Conservation (phyloP, 2,888 invertebrate genomes). For the Pherbina coryleti region DNA sequence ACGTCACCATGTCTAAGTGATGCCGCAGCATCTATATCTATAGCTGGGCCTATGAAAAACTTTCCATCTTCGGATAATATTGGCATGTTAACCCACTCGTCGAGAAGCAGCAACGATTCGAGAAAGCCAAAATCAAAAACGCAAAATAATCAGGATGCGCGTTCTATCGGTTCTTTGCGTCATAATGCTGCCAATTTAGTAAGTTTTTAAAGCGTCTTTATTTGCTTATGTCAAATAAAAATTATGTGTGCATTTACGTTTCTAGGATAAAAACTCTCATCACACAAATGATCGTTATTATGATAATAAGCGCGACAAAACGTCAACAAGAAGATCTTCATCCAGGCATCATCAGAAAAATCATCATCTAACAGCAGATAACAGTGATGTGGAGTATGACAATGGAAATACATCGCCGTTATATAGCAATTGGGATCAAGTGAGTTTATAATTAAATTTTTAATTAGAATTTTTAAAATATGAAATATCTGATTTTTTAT, state of each 20-base stretch:
- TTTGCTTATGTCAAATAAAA: not conserved
- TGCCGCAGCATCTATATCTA: conserved; percentile 42
- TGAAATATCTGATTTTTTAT: too few relatives aligned
- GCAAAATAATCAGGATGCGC: conserved; percentile 46
- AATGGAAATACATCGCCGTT: conserved; percentile 76
- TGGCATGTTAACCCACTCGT: conserved; percentile 63
- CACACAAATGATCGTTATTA: conserved; percentile 54
- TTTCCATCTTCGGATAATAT: conserved; percentile 60
- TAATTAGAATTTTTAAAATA: too few relatives aligned
- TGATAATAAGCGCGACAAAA: conserved; percentile 54
- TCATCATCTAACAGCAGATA: conserved; percentile 59
- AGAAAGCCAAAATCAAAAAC: conserved; percentile 49
- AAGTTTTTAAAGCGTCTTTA: not conserved
- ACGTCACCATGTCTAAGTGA: conserved; percentile 59
- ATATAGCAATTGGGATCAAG: conserved; percentile 80
- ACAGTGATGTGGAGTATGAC: conserved; percentile 72
- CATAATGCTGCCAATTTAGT: conserved; percentile 60
- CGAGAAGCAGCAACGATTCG: conserved; percentile 63
- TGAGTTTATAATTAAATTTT: conserved; percentile 36
- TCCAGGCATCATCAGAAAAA: conserved; percentile 52
- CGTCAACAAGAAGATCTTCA: conserved; percentile 53
- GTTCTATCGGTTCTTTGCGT: conserved; percentile 54
- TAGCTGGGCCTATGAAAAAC: conserved; percentile 48
- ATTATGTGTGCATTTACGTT: conserved; percentile 16
- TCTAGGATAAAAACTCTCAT: conserved; percentile 56